A percentile compares a stretch with the other conserved stretches of the same genome.
Conservation (phyloP, 64 coral and sea anemone genomes). For the Pocillopora verrucosa region DNA sequence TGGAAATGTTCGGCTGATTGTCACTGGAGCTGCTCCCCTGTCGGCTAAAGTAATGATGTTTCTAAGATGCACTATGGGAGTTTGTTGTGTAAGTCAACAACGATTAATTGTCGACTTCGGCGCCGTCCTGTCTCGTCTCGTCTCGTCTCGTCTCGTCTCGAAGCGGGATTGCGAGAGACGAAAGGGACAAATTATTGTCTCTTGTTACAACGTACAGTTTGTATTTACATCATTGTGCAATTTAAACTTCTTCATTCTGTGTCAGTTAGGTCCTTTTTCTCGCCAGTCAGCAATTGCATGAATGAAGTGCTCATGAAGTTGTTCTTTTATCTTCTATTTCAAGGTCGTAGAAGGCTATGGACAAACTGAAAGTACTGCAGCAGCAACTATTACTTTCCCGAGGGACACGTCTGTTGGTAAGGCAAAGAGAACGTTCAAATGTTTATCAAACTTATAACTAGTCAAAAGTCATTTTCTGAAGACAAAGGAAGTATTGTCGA, state of each 20-base stretch:
- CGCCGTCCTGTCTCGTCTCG: too few species aligned
- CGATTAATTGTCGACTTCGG: too few species aligned
- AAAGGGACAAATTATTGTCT: too few species aligned
- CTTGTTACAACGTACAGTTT: too few species aligned
- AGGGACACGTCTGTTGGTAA: conserved; percentile 56
- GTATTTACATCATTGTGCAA: too few species aligned
- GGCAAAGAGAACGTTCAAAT: background rate
- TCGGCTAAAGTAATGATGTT: conserved; percentile 83
- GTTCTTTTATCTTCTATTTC: background rate
- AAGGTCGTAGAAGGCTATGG: conserved; percentile 87
- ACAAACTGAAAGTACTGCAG: conserved; percentile 72
- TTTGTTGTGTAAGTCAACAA: conserved; percentile 63
- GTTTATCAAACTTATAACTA: too few species aligned
- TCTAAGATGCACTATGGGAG: conserved; percentile 76
- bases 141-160: too few species aligned
- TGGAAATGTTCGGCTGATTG: conserved; percentile 68
- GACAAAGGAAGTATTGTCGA: too few species aligned
- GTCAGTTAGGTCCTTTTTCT: background rate
- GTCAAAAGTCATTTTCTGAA: too few species aligned
- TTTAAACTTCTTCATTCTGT: background rate
- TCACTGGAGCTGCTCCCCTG: conserved; percentile 77
- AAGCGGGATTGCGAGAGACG: too few species aligned
- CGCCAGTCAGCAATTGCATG: background rate
- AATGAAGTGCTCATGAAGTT: background rate
- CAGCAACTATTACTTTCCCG: conserved; percentile 10